Base-by-base conservation (phyloP, 2,113 vertebrate species). In the Martes martes region DNA sequence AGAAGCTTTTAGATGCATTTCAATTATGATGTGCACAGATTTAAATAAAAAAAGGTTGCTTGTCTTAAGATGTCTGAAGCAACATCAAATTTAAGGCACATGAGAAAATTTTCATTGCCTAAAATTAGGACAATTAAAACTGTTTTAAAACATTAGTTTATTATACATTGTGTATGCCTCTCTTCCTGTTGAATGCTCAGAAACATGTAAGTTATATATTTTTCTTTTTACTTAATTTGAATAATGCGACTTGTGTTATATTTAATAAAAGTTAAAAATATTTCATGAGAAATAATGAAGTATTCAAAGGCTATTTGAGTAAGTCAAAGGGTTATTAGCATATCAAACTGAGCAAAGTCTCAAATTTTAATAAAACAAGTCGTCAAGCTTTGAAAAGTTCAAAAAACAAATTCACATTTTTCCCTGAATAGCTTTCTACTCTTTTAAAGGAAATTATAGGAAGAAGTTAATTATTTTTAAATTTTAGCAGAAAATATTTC, bases 121-220 rank as follows among this genome's bases (percentile, higher is more conserved):
- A 95, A 92, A 91, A 97, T 92, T 57, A 95, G 73, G 55, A 61
- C 26, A 91, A 76, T 74, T 78, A 47, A 65, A 86, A 89, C 73
- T 15, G 4, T 78, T 33, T 52, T 21, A 21, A 23, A 96, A 71
- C 36, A 76, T 0, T 83, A 76, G 0, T 67, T 7, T 55, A 13
- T 86, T 57, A 13, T 86, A 13, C 16, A 61, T 15, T 52, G 1
- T 23, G 10, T 80, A 11, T 84, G 1, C 55, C 24, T 50, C 6
- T 21, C 61, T 83, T 92, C 74, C 63, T 92, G 4, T 61, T 79
- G n/a, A n/a, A 21, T 61, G 10, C 10, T 19, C 33, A 79, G 24
- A 11, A 92, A 82, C 21, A 18, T 6, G 67, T 89, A 47, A 78
- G 42, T 21, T 31, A 4, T 21, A 65, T 36, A 69, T 47, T 86